These are phyloP conservation scores for Pogoniulus pusillus DNA, from an alignment of 2,797 vertebrate genomes.

Conservation along the genomic window DNA sequence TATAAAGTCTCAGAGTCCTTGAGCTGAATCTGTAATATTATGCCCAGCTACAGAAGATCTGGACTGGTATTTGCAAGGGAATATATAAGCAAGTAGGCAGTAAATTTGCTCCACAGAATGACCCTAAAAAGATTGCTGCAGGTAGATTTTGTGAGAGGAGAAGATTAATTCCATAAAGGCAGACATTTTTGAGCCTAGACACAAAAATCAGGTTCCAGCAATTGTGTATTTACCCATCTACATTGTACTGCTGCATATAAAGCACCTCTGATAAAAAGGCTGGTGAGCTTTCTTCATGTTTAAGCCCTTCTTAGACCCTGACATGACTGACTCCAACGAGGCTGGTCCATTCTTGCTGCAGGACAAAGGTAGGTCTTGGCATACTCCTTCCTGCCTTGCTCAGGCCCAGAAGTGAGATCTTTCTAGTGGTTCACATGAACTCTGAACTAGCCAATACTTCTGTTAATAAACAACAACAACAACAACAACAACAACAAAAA, in stretches of 20 bases:
- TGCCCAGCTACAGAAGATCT: neutral
- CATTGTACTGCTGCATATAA: neutral
- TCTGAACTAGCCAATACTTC: neutral
- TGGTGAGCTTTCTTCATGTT: neutral
- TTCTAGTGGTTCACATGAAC: conserved; percentile 5
- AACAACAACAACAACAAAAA: no score
- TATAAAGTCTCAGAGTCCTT: neutral
- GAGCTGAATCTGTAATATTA: conserved; percentile 10
- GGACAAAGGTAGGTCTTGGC: neutral
- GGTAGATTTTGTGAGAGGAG: neutral
- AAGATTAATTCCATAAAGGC: neutral
- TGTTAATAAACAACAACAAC: neutral
- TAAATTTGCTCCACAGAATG: neutral
- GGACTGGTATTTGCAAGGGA: neutral
- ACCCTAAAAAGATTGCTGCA: neutral
- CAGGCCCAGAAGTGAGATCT: neutral
- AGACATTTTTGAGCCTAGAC: conserved; percentile 1
- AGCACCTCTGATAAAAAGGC: neutral
- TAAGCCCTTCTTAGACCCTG: neutral
- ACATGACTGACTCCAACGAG: fast-evolving
- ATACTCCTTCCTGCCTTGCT: neutral
- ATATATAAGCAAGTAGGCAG: neutral
- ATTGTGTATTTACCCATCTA: neutral
- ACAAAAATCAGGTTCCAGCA: neutral
- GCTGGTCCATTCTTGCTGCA: neutral